Conservation (phyloP, 2,888 invertebrate genomes). For the Tenthredo notha region DNA sequence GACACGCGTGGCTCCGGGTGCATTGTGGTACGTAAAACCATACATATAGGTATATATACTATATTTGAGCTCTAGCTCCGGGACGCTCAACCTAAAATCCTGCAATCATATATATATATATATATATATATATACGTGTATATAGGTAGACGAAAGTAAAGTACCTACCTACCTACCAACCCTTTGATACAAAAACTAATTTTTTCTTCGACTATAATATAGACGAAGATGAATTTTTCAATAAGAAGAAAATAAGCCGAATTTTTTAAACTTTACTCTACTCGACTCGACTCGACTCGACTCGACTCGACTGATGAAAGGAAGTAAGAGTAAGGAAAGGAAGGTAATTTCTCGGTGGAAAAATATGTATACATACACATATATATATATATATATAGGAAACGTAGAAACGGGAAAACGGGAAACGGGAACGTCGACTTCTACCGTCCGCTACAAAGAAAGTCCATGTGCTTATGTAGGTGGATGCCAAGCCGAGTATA, state of each 20-base stretch:
- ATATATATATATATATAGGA: background rate
- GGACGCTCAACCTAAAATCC: slow-evolving; percentile 1
- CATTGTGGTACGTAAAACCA: background rate
- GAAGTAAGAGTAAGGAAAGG: slow-evolving; percentile 43
- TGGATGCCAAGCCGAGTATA: slow-evolving; percentile 43
- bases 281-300: background rate
- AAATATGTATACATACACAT: background rate
- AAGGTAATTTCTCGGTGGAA: slow-evolving; percentile 24
- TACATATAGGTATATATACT: slow-evolving; percentile 31
- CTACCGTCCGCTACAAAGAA: slow-evolving; percentile 24
- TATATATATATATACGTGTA: background rate
- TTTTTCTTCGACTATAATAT: background rate
- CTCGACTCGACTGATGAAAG: slow-evolving; percentile 32
- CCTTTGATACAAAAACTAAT: background rate
- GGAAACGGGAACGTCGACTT: slow-evolving; percentile 26
- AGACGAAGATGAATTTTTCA: background rate
- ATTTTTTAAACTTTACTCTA: background rate
- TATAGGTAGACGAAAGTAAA: no score
- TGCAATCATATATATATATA: background rate
- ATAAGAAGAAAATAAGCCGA: background rate
- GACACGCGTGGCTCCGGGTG: slow-evolving; percentile 37
- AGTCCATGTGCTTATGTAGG: slow-evolving; percentile 18
- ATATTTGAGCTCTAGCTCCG: background rate
- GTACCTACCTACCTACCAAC: no score
- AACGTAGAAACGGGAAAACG: background rate